Conservation (phyloP, 2,797 vertebrate genomes). For the Crypturellus tataupa region DNA sequence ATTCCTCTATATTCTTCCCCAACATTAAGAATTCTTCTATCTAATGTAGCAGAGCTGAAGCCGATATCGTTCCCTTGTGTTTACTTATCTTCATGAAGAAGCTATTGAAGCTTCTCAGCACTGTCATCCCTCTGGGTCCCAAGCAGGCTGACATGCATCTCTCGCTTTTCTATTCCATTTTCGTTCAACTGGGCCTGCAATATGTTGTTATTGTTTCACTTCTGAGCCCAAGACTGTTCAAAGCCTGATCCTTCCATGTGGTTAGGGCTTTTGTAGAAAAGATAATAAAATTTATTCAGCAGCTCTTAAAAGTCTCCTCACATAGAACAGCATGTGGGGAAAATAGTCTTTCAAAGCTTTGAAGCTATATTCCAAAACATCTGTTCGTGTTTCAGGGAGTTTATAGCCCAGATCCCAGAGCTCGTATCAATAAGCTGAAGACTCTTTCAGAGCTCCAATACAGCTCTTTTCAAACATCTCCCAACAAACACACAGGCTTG, state of each 20-base stretch:
- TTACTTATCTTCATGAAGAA: conserved; percentile 59
- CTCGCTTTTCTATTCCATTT: not conserved
- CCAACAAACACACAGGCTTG: not conserved
- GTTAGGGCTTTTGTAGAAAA: not conserved
- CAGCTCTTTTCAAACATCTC: conserved; percentile 5
- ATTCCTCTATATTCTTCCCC: not conserved
- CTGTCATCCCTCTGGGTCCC: conserved; percentile 8
- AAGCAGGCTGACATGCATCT: not conserved
- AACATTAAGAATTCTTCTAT: conserved; percentile 9
- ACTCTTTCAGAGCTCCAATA: conserved; percentile 13
- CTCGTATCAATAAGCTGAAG: not conserved
- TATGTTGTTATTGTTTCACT: not conserved
- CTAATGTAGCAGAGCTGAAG: conserved; percentile 1
- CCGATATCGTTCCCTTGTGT: conserved; percentile 24
- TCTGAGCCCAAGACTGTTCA: not conserved
- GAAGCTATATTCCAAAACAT: conserved; percentile 52
- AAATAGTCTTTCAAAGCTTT: conserved; percentile 41
- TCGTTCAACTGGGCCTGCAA: not conserved
- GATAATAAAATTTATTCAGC: conserved; percentile 33
- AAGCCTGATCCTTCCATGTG: not conserved
- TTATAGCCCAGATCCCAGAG: conserved; percentile 43
- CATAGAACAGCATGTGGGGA: not conserved
- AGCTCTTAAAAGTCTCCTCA: conserved; percentile 44
- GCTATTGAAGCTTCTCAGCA: conserved; percentile 45
- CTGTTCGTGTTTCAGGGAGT: conserved; percentile 23